These are phyloP conservation scores for Morinoia aosen DNA, from an alignment of 2,888 invertebrate genomes.

Conservation along the genomic window DNA sequence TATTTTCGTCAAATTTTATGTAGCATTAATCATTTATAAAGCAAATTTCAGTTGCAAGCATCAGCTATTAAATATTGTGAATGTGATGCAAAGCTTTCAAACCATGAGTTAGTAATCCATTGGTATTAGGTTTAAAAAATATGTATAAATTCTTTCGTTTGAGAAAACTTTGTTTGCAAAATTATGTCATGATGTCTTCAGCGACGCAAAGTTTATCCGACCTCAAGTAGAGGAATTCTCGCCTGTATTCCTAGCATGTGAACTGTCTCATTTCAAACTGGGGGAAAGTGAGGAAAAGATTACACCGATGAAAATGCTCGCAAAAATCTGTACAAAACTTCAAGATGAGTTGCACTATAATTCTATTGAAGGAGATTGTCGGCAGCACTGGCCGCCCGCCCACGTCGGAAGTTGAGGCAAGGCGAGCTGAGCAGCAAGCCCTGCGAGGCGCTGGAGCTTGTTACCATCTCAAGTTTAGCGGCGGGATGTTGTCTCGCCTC, in stretches of 20 bases:
- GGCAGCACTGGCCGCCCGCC: background rate
- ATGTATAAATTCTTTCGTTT: too few species aligned
- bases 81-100: background rate
- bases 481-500: background rate
- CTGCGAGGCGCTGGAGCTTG: too few species aligned
- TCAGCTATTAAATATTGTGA: background rate
- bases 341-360: background rate
- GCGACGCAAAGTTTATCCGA: too few species aligned
- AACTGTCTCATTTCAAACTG: too few species aligned
- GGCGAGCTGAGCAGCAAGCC: too few species aligned
- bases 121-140: background rate
- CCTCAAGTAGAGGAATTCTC: too few species aligned
- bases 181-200: too few species aligned
- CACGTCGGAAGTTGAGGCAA: background rate
- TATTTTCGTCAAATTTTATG: background rate
- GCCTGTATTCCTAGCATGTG: too few species aligned
- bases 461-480: background rate
- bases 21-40: background rate
- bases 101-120: background rate
- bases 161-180: too few species aligned
- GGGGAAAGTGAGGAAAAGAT: too few species aligned
- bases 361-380: background rate
- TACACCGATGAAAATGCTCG: too few species aligned
- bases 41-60: background rate
- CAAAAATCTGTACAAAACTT: too few species aligned